phyloP scores from a whole-genome alignment of 2,888 invertebrate species.

The Syritta pipiens region DNA sequence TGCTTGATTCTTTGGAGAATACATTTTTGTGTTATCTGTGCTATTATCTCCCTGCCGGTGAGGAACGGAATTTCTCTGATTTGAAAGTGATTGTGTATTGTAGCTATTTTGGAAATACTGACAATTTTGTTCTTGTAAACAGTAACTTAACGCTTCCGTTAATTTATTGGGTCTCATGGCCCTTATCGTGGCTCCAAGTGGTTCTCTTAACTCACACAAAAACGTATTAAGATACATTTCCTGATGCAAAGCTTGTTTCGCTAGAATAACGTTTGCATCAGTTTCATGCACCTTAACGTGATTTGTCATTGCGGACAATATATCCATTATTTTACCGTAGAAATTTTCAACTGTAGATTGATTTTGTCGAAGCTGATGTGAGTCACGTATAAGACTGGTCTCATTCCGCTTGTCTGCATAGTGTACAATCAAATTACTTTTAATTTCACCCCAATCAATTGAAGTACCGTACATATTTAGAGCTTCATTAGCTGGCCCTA shows the following conservation, averaged over 20 bases:
- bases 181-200: slow-evolving; percentile 1
- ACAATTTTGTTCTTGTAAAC: slow-evolving; percentile 8
- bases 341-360: slow-evolving; percentile 27
- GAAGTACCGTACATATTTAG: slow-evolving; percentile 65
- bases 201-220: slow-evolving; percentile 2
- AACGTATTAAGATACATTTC: slow-evolving; percentile 8
- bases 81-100: not conserved
- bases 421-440: slow-evolving; percentile 64
- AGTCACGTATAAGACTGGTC: slow-evolving; percentile 51
- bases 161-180: slow-evolving; percentile 1
- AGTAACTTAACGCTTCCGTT: not conserved
- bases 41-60: not conserved
- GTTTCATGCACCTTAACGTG: slow-evolving; percentile 47
- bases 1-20: not conserved
- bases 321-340: slow-evolving; percentile 50
- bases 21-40: not conserved
- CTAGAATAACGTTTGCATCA: slow-evolving; percentile 1
- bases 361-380: slow-evolving; percentile 45
- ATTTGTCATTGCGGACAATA: slow-evolving; percentile 53
- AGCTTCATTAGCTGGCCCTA: slow-evolving; percentile 61
- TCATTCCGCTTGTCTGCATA: slow-evolving; percentile 54
- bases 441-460: slow-evolving; percentile 53
- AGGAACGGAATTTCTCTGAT: not conserved
- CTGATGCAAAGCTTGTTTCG: not conserved
- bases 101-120: not conserved